Conservation (phyloP, 2,888 invertebrate genomes). For the Scelioninae gen. 1 region DNA sequence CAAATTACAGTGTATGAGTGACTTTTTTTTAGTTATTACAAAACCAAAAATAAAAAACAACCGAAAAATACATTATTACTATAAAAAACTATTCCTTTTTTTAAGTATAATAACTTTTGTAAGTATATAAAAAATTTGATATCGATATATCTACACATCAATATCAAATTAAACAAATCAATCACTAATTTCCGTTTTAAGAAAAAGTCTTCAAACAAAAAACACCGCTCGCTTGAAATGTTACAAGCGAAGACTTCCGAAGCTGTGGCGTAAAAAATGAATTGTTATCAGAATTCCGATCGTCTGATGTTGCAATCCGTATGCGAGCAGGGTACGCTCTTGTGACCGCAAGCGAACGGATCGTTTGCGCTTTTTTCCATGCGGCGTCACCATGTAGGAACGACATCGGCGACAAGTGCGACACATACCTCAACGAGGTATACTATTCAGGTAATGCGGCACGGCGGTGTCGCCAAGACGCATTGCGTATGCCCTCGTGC, state of each 20-base stretch:
- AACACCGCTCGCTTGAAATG: conserved; percentile 7
- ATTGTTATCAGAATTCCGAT: conserved; percentile 59
- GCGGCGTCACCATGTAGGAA: conserved; percentile 59
- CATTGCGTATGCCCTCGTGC: conserved; percentile 76
- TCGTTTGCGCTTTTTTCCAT: conserved; percentile 56
- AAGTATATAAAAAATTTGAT: too few species aligned
- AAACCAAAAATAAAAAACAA: too few species aligned
- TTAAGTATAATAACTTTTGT: too few species aligned
- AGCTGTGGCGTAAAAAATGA: conserved; percentile 40
- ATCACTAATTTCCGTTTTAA: conserved; percentile 17
- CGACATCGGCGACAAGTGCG: conserved; percentile 70
- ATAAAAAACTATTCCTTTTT: too few species aligned
- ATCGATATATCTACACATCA: not conserved
- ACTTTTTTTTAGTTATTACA: too few species aligned
- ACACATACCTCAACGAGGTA: conserved; percentile 70
- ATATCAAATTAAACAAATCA: conserved; percentile 14
- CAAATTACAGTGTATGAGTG: too few species aligned
- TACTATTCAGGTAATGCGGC: conserved; percentile 63
- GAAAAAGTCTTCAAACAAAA: conserved; percentile 1
- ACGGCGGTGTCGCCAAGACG: conserved; percentile 79
- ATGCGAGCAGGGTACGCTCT: conserved; percentile 59
- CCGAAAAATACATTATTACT: too few species aligned
- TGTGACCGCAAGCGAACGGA: conserved; percentile 52
- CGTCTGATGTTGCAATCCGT: conserved; percentile 62
- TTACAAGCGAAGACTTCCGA: conserved; percentile 2